These are phyloP conservation scores for Eupithecia subumbrata DNA, from an alignment of 2,888 invertebrate species.

Conservation along the genomic window DNA sequence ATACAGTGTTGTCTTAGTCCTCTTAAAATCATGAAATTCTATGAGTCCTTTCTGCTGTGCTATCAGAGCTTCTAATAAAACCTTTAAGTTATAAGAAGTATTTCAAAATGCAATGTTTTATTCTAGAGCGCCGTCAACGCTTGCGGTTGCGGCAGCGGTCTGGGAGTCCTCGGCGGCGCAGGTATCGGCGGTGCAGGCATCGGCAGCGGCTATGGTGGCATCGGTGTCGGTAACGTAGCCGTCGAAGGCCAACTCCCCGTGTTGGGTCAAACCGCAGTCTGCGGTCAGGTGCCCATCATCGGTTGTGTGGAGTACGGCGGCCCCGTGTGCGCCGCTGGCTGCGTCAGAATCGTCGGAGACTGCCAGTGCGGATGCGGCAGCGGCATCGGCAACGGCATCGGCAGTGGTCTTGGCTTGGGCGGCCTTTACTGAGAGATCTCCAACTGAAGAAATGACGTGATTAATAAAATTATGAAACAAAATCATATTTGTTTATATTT, in stretches of 20 bases:
- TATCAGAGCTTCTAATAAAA: neutral
- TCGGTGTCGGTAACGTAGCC: conserved; percentile 48
- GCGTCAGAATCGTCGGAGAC: conserved; percentile 45
- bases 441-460: neutral
- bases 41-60: neutral
- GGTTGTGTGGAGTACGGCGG: conserved; percentile 50
- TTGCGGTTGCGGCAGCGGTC: conserved; percentile 13
- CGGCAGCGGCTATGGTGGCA: conserved; percentile 34
- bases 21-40: no score
- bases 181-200: conserved; percentile 19
- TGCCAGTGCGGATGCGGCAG: conserved; percentile 45
- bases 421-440: neutral
- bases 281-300: conserved; percentile 52
- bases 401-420: neutral
- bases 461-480: neutral
- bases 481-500: neutral
- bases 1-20: no score
- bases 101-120: neutral
- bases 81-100: neutral
- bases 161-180: conserved; percentile 22
- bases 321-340: conserved; percentile 47
- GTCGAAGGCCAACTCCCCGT: conserved; percentile 52
- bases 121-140: conserved; percentile 14
- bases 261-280: conserved; percentile 48
- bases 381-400: conserved; percentile 5